A percentile compares a stretch with the other conserved stretches of the same genome.
phyloP scores from a whole-genome alignment of 2,797 vertebrate genomes.

The Melanotaenia nigrans region DNA sequence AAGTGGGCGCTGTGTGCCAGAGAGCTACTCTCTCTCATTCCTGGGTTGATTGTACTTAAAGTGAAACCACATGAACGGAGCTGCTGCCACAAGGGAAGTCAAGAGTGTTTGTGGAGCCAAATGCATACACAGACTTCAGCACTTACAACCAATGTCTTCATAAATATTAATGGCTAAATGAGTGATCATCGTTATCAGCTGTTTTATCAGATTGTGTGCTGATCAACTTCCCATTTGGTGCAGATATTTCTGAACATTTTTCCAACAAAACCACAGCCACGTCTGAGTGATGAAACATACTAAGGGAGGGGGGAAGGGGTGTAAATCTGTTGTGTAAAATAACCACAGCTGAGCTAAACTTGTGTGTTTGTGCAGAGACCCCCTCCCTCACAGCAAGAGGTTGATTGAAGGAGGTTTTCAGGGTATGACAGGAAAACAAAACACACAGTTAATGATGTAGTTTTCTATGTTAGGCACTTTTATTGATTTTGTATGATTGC shows the following conservation, averaged over 20 bases:
- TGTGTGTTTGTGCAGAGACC: neutral
- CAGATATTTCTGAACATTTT: neutral
- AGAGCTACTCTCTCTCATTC: conserved; percentile 76
- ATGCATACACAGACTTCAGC: conserved; percentile 12
- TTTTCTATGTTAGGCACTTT: conserved; percentile 86
- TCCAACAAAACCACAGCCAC: neutral
- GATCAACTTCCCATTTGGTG: neutral
- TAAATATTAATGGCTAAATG: conserved; percentile 2
- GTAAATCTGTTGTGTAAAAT: neutral
- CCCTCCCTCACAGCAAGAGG: neutral
- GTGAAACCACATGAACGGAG: conserved; percentile 79
- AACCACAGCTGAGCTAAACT: neutral
- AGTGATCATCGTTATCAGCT: neutral
- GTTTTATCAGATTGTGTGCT: conserved; percentile 1
- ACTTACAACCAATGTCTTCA: neutral
- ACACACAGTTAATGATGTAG: conserved; percentile 30
- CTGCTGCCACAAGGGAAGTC: conserved; percentile 51
- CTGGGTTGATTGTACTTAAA: conserved; percentile 80
- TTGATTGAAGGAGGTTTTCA: neutral
- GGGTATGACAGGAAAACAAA: conserved; percentile 12
- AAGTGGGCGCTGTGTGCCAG: conserved; percentile 61
- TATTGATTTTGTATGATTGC: conserved; percentile 81
- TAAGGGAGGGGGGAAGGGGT: neutral
- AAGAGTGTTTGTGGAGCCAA: conserved; percentile 31
- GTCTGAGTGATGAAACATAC: neutral